These are phyloP conservation scores for Drosophila sp. DNA, from an alignment of 1,140 invertebrate species.

Conservation along the genomic window DNA sequence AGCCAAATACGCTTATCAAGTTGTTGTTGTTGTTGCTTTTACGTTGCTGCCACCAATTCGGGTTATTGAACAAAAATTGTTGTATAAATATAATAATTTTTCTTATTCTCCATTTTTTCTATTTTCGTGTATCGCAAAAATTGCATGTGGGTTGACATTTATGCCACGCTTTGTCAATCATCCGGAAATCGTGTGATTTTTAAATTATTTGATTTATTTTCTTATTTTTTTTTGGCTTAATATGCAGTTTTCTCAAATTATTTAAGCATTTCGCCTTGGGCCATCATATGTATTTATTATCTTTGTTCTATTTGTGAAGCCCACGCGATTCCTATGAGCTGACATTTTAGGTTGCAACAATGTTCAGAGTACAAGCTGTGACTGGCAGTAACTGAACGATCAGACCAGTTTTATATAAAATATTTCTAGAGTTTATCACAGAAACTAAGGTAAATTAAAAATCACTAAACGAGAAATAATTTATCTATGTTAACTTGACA, in stretches of 20 bases:
- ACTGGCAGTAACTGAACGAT: too few species aligned
- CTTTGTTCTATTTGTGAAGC: slow-evolving; percentile 11
- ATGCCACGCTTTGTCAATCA: slow-evolving; percentile 54
- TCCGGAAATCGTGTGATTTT: slow-evolving; percentile 46
- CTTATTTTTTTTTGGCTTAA: slow-evolving; percentile 5
- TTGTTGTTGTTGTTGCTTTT: slow-evolving; percentile 47
- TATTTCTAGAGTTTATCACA: too few species aligned
- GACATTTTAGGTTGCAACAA: neutral
- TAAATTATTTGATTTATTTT: slow-evolving; percentile 5
- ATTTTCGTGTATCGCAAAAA: slow-evolving; percentile 22
- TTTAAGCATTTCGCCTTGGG: slow-evolving; percentile 26
- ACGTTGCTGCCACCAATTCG: slow-evolving; percentile 24
- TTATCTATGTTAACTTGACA: too few species aligned
- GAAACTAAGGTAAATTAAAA: too few species aligned
- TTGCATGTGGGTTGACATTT: slow-evolving; percentile 58
- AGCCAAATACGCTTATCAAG: slow-evolving; percentile 70
- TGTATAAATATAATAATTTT: slow-evolving; percentile 27
- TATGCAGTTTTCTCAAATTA: slow-evolving; percentile 18
- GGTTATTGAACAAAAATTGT: slow-evolving; percentile 29
- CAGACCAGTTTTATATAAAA: too few species aligned
- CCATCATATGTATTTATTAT: slow-evolving; percentile 2
- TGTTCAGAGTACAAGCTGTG: neutral
- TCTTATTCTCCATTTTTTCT: slow-evolving; percentile 2
- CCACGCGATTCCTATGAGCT: slow-evolving; percentile 3
- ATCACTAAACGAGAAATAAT: too few species aligned